Evolutionary conservation across 2,888 invertebrate genomes (phyloP), one percentile per base, ranked within the genome.

Genomic region (Erpobdella octoculata): DNA sequence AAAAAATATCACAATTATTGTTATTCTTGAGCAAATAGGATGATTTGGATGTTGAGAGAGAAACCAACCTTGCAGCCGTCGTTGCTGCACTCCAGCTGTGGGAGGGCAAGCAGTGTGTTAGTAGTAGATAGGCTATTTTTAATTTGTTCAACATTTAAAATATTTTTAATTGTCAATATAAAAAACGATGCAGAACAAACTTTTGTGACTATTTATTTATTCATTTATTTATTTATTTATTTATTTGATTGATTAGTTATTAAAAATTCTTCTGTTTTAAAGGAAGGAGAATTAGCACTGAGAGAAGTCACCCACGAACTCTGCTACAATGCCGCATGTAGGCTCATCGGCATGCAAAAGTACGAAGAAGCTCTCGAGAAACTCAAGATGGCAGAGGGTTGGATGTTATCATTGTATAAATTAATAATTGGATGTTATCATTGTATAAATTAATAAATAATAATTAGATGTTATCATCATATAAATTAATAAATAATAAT

Each of bases 21-120:
- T 41, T 41, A n/a, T 37, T 66, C n/a, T 15, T 18, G 15, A n/a
- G 28, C 12, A 37, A 33, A 15, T 67, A 88, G 71, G 94, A 97
- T 85, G 95, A 96, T 70, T 96, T 92, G 86, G 94, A 95, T 82
- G 91, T 93, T 81, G 96, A 97, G 84, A 87, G 97, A 74, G 89
- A 91, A 81, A 91, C 96, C 0, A 98, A 98, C 85, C 87, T 96
- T 81, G 89, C 91, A 66, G 97, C 97, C 0, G 93, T 92, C 66
- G 87, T 91, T 69, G 92, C 92, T 1, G 90, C 92, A 79, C 85
- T 94, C 65, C 80, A 80, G 87, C 87, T 71, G 84, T 86, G 72
- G 84, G 87, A 75, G 86, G 76, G 73, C 28, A 74, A 77, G 72
- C 77, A 79, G 74, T 75, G 80, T 77, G 81, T 81, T 72, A 6